phyloP scores from a whole-genome alignment of 2,113 vertebrate genomes.

The Hyperopisus bebe region DNA sequence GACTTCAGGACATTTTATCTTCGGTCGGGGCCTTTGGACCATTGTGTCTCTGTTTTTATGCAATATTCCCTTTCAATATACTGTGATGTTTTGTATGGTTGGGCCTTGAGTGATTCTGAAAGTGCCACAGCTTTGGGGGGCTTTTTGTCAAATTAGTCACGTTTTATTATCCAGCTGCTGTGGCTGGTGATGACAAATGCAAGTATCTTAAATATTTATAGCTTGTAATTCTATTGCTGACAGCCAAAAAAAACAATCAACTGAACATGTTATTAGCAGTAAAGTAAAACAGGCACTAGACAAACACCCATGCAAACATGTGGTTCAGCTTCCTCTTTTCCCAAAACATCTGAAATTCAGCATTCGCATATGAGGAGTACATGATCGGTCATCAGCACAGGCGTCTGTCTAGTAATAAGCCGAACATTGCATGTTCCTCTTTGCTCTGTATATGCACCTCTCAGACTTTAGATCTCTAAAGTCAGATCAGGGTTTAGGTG shows the following conservation, averaged over 20 bases:
- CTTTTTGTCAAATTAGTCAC: neutral
- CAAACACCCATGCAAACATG: neutral
- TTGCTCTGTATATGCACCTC: neutral
- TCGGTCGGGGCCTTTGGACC: neutral
- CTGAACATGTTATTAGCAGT: neutral
- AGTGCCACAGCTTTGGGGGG: neutral
- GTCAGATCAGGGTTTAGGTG: neutral
- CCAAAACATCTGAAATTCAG: neutral
- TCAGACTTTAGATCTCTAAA: neutral
- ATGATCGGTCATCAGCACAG: neutral
- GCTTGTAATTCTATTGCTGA: neutral
- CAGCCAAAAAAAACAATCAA: neutral
- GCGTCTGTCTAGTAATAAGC: neutral
- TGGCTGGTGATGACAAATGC: neutral
- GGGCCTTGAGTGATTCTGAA: neutral
- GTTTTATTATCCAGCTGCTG: neutral
- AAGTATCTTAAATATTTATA: neutral
- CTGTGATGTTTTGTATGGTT: slow-evolving; percentile 5
- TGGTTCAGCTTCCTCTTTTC: neutral
- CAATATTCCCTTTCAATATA: neutral
- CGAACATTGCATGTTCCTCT: neutral
- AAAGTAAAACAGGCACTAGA: neutral
- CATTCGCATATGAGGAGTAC: neutral
- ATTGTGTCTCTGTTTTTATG: neutral
- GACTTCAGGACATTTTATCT: neutral